phyloP scores from a whole-genome alignment of 1,140 invertebrate species.

The Riptortus pedestris region DNA sequence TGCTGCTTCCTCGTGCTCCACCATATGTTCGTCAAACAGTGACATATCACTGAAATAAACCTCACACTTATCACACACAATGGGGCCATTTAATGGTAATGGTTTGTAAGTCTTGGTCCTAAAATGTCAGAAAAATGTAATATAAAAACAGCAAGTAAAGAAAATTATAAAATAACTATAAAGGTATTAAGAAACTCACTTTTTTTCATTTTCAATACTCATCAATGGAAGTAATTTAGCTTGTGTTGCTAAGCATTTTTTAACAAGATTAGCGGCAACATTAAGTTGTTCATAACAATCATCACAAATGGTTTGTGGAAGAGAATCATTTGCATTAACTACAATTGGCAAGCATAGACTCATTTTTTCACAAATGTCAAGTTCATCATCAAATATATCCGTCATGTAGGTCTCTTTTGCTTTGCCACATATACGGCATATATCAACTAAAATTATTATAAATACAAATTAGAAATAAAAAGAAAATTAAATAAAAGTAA shows the following conservation, averaged over 20 bases:
- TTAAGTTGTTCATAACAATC: slow-evolving; percentile 1
- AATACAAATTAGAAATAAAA: neutral
- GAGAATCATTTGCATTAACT: neutral
- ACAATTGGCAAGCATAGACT: slow-evolving; percentile 14
- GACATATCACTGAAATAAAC: slow-evolving; percentile 11
- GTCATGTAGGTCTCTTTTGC: slow-evolving; percentile 1
- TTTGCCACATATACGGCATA: slow-evolving; percentile 8
- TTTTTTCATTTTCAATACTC: no score
- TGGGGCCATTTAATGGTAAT: neutral
- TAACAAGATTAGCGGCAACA: neutral
- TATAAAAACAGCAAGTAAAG: no score
- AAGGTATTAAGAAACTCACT: no score
- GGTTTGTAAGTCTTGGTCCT: neutral
- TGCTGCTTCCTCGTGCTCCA: neutral
- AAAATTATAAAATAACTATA: no score
- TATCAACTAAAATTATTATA: neutral
- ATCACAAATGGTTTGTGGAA: slow-evolving; percentile 4
- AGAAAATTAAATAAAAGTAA: neutral
- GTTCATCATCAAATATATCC: slow-evolving; percentile 7
- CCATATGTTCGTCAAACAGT: slow-evolving; percentile 7
- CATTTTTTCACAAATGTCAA: slow-evolving; percentile 10
- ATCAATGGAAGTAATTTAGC: no score
- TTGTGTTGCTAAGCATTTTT: neutral
- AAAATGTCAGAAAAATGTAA: neutral
- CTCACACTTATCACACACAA: slow-evolving; percentile 3